Percentiles rank a stretch among this genome's conserved stretches.
phyloP scores from a whole-genome alignment of 2,888 invertebrate species.

The Cheiracanthium punctorium region DNA sequence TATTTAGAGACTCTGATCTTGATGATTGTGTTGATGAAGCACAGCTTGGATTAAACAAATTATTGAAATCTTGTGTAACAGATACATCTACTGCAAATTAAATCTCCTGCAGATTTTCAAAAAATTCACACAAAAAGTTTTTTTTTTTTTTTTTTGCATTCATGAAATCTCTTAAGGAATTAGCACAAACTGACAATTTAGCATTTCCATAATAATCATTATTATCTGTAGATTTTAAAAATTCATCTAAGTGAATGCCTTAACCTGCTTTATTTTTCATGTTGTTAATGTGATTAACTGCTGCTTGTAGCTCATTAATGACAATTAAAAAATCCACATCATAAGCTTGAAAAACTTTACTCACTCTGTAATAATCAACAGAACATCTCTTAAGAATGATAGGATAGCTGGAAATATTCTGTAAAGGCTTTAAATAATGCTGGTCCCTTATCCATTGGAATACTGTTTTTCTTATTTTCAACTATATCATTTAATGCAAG shows the following conservation, averaged over 20 bases:
- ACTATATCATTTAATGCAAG: not conserved
- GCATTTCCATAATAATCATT: too few species aligned
- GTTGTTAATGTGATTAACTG: not conserved
- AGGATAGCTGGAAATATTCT: not conserved
- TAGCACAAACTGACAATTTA: not conserved
- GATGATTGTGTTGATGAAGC: not conserved
- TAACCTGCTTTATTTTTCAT: not conserved
- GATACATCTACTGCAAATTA: too few species aligned
- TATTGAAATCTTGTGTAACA: not conserved
- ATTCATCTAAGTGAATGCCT: not conserved
- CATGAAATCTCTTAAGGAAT: not conserved
- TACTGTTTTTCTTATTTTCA: not conserved
- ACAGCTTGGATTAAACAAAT: not conserved
- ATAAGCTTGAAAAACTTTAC: not conserved
- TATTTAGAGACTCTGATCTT: not conserved
- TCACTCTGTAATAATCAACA: not conserved
- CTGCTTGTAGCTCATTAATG: not conserved
- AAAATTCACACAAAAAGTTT: not conserved
- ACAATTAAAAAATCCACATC: not conserved
- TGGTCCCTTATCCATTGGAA: not conserved
- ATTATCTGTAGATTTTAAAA: not conserved
- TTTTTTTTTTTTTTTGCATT: not conserved
- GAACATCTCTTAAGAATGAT: conserved; percentile 8
- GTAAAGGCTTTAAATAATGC: not conserved
- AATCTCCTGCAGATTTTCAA: not conserved